Evolutionary conservation across 2,113 vertebrate species (phyloP), one percentile per base, ranked within the genome.

Genomic region (Climacteris rufus): DNA sequence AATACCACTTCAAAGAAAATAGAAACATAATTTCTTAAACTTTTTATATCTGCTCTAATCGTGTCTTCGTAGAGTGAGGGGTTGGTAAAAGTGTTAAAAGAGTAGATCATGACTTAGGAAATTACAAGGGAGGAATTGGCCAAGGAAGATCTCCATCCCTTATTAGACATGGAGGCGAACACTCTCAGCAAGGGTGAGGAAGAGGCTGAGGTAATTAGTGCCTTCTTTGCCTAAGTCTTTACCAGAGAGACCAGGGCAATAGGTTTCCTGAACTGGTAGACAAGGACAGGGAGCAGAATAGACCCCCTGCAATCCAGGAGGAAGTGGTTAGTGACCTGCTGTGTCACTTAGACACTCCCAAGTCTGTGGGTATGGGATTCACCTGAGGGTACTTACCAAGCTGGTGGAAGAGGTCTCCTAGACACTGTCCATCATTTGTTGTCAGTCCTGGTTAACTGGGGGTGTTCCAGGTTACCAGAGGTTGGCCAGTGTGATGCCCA

Each of bases 21-120:
- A 83, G 63, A 95, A 96, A 97, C 94, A 94, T 95, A 96, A 86
- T 93, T 89, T 94, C 68, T 95, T 96, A 90, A 96, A 94, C 82
- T 89, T 94, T 93, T 96, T 89, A 33, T 85, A 63, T 94, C 60
- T 74, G 56, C 61, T 90, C 86, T 90, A 78, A 86, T 77, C 83
- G 49, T 68, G 31, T 13, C 63, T 83, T 89, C 63, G 63, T 81
- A 83, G 23, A 80, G 39, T 69, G 70, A 92, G 28, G 31, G 31
- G 53, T 37, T 94, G 70, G 39, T 83, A 76, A 88, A 96, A 93
- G 68, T 75, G 59, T 66, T 89, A 60, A 72, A 97, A 61, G 33
- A 78, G 56, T 79, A 53, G 28, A 63, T 63, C 25, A 25, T 37
- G 61, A 40, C 21, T 74, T 78, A 52, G 18, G 57, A 59, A 79